These are phyloP conservation scores for Epistrophe grossulariae DNA, from an alignment of 2,888 invertebrate genomes.

Conservation along the genomic window DNA sequence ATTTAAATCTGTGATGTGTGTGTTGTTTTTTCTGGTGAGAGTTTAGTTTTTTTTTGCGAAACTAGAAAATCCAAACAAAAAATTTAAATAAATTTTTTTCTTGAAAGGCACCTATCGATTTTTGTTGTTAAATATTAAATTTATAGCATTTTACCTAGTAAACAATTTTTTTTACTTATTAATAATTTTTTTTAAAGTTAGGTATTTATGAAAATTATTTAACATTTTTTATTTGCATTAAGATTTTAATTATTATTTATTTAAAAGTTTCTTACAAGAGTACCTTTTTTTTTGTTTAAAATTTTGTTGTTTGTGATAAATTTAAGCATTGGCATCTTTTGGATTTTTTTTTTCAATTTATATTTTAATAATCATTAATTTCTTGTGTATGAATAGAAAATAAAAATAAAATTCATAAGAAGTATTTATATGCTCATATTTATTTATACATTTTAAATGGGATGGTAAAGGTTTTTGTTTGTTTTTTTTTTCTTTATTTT, in stretches of 20 bases:
- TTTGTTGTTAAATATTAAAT: conserved; percentile 37
- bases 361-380: conserved; percentile 11
- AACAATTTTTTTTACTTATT: conserved; percentile 37
- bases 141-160: conserved; percentile 52
- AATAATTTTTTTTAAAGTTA: conserved; percentile 38
- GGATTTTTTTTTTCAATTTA: conserved; percentile 47
- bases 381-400: conserved; percentile 44
- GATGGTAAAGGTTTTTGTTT: conserved; percentile 25
- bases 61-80: conserved; percentile 33
- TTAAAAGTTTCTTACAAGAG: conserved; percentile 32
- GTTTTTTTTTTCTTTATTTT: background rate
- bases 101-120: conserved; percentile 75
- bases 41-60: conserved; percentile 11
- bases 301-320: conserved; percentile 44
- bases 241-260: conserved; percentile 30
- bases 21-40: conserved; percentile 13
- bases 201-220: conserved; percentile 38
- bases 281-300: conserved; percentile 1
- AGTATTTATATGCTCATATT: conserved; percentile 39
- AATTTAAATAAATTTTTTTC: conserved; percentile 34
- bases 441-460: conserved; percentile 37
- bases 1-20: conserved; percentile 30
- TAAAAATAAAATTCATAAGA: conserved; percentile 29
- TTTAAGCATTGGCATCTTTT: conserved; percentile 73
- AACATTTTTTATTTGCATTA: conserved; percentile 40